phyloP scores from a whole-genome alignment of 2,113 vertebrate genomes.

The Penelope pileata region DNA sequence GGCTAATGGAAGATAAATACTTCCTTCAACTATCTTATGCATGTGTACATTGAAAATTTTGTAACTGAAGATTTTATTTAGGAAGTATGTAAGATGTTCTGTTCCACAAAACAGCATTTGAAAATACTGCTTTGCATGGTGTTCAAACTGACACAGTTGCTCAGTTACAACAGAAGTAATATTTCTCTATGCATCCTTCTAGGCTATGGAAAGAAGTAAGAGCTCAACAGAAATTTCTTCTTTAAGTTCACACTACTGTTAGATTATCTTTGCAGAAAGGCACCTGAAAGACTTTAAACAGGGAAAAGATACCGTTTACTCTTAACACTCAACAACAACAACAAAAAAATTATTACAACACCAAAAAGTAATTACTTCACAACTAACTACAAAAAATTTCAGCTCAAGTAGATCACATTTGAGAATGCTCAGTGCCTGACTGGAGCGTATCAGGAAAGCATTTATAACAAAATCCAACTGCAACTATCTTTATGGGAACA shows the following conservation, averaged over 20 bases:
- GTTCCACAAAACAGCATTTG: neutral
- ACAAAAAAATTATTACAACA: neutral
- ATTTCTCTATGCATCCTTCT: neutral
- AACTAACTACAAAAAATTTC: neutral
- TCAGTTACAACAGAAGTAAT: neutral
- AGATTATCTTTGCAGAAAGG: neutral
- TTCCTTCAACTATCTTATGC: neutral
- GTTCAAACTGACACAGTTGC: neutral
- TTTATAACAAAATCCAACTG: neutral
- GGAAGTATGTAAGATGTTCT: neutral
- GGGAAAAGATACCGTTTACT: neutral
- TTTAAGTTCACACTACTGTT: neutral
- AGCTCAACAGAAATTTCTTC: neutral
- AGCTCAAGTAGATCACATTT: neutral
- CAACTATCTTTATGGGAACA: neutral
- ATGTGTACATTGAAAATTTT: neutral
- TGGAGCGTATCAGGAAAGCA: neutral
- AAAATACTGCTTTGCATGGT: neutral
- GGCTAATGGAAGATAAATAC: neutral
- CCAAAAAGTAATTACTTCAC: neutral
- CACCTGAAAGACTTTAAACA: neutral
- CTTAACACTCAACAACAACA: neutral
- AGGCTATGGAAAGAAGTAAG: neutral
- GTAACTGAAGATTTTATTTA: neutral
- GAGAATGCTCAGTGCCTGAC: neutral